These are phyloP conservation scores for Saguinus midas DNA, from an alignment of 2,113 vertebrate genomes.

Conservation along the genomic window DNA sequence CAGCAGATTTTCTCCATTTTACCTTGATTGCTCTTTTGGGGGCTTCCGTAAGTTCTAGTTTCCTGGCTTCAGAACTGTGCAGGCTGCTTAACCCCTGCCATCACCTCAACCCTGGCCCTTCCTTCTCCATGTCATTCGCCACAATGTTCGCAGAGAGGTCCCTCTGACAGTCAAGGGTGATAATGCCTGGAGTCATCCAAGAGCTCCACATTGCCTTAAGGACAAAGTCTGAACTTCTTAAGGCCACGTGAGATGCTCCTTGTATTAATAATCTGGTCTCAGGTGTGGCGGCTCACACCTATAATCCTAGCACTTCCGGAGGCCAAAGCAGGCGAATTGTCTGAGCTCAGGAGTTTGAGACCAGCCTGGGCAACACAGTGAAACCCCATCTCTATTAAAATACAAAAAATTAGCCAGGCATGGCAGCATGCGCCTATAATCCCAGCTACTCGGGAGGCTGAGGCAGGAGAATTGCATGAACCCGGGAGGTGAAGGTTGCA, in stretches of 20 bases:
- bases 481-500: no score
- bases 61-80: not conserved
- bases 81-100: not conserved
- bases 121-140: not conserved
- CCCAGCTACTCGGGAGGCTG: no score
- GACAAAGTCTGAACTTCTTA: not conserved
- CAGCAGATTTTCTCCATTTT: not conserved
- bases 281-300: no score
- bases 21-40: not conserved
- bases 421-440: rapidly evolving
- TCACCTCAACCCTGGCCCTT: not conserved
- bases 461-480: no score
- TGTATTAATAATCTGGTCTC: not conserved
- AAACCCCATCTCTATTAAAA: no score
- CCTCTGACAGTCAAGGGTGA: not conserved
- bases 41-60: not conserved
- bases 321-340: no score
- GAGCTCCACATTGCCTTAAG: not conserved
- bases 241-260: not conserved
- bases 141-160: not conserved
- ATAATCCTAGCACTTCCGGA: no score
- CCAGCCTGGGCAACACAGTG: no score
- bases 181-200: not conserved
- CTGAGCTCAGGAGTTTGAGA: no score
- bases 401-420: no score